Base-by-base conservation (phyloP, 2,888 invertebrate genomes). In the Rotaria magnacalcarata region DNA sequence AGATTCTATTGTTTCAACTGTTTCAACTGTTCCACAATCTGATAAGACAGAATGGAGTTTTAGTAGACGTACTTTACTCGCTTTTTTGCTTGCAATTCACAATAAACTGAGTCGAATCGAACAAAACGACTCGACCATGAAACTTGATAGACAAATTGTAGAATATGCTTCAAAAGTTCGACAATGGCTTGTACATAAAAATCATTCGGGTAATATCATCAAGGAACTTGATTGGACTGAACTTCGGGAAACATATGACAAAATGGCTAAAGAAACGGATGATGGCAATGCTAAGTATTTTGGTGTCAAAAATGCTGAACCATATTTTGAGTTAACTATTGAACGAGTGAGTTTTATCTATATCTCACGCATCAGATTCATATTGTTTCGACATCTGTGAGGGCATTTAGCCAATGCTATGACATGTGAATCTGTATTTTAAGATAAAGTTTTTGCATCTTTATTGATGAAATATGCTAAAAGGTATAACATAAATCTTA, bases 321-420 rank as follows among this genome's bases (percentile, higher is more conserved):
- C 80, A 47, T 80, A 80, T 5, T 24, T n/a, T 47, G 80, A 80
- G 43, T n/a, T 80, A n/a, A 80, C 80, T 80, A 80, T 80, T 3
- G 11, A 21, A n/a, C 47, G 11, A 3, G 43, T 80, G 41, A 80
- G 80, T 80, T 80, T 34, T 75, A 41, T 41, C 43, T n/a, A 21
- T 41, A 41, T 16, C 34, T 4, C 43, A 43, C 21, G 8, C 14
- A 14, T 8, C 5, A 10, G 34, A 41, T 19, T n/a, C 11, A 7
- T 10, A 34, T 34, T 34, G 34, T 34, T 34, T 34, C 34, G 34
- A 34, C 34, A 34, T 34, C 34, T 34, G 34, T 34, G 2, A 34
- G 34, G 34, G 34, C 34, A 34, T 34, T 34, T 34, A 34, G 34
- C 34, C 34, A 34, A 34, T 34, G 34, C 34, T 34, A 34, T 34